Evolutionary conservation across 2,797 vertebrate species (phyloP).

Genomic region (Botia almorhae): DNA sequence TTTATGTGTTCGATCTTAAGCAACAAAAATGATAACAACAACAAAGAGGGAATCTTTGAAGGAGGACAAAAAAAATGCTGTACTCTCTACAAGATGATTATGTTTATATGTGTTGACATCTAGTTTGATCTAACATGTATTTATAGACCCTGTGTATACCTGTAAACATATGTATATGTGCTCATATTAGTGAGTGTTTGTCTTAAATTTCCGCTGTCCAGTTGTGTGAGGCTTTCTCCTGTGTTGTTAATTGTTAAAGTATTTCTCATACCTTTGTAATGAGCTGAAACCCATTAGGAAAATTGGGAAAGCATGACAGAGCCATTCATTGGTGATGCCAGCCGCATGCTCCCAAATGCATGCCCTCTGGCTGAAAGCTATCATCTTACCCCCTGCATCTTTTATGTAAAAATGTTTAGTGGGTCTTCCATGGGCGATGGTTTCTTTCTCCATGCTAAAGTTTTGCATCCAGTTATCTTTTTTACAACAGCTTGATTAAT

Average conservation of each 20-base stretch:
- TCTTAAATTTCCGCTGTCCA: constrained; percentile 23
- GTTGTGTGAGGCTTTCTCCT: constrained; percentile 40
- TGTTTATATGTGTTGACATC: not conserved
- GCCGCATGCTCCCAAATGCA: constrained; percentile 32
- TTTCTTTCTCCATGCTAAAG: constrained; percentile 19
- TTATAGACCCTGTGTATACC: not conserved
- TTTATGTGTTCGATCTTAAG: not conserved
- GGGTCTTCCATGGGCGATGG: constrained; percentile 13
- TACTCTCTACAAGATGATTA: constrained; percentile 3
- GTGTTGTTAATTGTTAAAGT: constrained; percentile 39
- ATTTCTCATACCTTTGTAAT: constrained; percentile 57
- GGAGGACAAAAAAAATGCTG: constrained; percentile 15
- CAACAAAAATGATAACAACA: not conserved
- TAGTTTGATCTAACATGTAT: not conserved
- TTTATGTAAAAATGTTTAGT: constrained; percentile 45
- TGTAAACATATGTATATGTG: constrained; percentile 11
- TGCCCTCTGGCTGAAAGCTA: constrained; percentile 52
- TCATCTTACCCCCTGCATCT: constrained; percentile 60
- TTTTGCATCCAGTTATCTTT: not conserved
- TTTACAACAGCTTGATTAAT: not conserved
- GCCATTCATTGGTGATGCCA: constrained; percentile 50
- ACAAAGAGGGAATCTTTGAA: not conserved
- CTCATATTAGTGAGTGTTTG: constrained; percentile 10
- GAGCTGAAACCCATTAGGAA: constrained; percentile 64
- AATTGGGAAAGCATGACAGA: constrained; percentile 66